Percentiles rank a stretch among this genome's conserved stretches.
phyloP scores from a whole-genome alignment of 2,797 vertebrate genomes.

The Ptychadena robeensis region DNA sequence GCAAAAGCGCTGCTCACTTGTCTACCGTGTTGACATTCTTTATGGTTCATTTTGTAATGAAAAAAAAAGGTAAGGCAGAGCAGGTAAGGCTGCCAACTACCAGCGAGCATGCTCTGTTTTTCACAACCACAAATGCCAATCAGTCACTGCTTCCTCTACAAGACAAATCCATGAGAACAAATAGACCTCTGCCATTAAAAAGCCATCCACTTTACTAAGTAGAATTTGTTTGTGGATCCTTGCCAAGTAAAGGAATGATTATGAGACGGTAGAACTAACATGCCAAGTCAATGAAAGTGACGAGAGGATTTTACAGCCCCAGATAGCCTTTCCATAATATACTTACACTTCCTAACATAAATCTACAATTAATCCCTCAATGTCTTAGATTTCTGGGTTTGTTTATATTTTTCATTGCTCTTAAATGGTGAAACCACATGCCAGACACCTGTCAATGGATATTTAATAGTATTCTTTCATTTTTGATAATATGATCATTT shows the following conservation, averaged over 20 bases:
- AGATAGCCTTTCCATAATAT: conserved; percentile 16
- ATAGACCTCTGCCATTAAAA: conserved; percentile 45
- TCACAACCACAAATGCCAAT: conserved; percentile 45
- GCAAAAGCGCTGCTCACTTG: conserved; percentile 44
- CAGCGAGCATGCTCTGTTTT: conserved; percentile 30
- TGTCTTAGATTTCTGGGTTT: background rate
- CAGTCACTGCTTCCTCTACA: conserved; percentile 31
- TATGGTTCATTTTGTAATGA: conserved; percentile 57
- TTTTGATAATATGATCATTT: conserved; percentile 1
- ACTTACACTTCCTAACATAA: background rate
- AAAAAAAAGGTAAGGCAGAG: conserved; percentile 53
- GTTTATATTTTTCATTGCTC: conserved; percentile 8
- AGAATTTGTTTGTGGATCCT: conserved; percentile 27
- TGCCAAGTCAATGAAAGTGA: conserved; percentile 52
- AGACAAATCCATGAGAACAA: conserved; percentile 31
- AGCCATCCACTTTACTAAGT: conserved; percentile 34
- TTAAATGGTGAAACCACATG: conserved; percentile 12
- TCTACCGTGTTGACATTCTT: conserved; percentile 48
- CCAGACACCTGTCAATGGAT: conserved; percentile 5
- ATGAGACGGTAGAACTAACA: conserved; percentile 17
- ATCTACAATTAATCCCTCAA: conserved; percentile 8
- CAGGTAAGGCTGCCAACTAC: conserved; percentile 52
- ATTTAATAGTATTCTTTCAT: background rate
- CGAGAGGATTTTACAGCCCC: conserved; percentile 7
- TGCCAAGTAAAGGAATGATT: conserved; percentile 50